Evolutionary conservation across 2,113 vertebrate species (phyloP), one percentile per base, ranked within the genome.

Genomic region (Xyrauchen texanus): DNA sequence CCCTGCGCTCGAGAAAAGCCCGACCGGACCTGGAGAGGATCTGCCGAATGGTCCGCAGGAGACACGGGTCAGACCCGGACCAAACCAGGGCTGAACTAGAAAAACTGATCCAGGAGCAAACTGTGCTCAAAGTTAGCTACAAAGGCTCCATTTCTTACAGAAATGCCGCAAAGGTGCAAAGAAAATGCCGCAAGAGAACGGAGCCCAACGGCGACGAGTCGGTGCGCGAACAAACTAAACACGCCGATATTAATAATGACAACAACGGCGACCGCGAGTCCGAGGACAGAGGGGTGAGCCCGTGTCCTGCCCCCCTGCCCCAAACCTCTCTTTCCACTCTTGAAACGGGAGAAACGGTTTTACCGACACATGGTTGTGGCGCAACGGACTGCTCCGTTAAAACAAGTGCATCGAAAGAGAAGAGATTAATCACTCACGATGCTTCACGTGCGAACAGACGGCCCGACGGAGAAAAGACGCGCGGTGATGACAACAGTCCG

Each of bases 11-110:
- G 83, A 93, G 95, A 62, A 96, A 96, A 95, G 95, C 95, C 80
- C 91, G 95, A 88, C 95, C 95, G 87, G 95, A 96, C 93, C 92
- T 95, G 89, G 95, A 96, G 90, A 92, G 95, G 88, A 96, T 96
- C 88, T 96, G 95, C 91, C 91, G 95, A 89, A 96, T 96, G 95
- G 95, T 96, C 90, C 93, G 95, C 88, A 93, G 95, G 84, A 90
- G 95, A 84, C 95, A 96, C 92, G 95, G 95, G 83, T 94, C 93
- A 86, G 94, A 95, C 86, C 94, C 95, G 8, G 94, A 95, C 85
- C 93, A 94, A 89, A 96, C 95, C 91, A 93, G 94, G 87, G 91
- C 91, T 16, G 95, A 96, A 92, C 94, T 97, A 83, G 95, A 96
- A 84, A 95, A 94, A 91, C 95, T 96, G 90, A 95, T 96, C 77